Percentiles rank a stretch among this genome's conserved stretches.
Evolutionary conservation across 2,797 vertebrate genomes (phyloP).

Genomic region (Sylvia borin): DNA sequence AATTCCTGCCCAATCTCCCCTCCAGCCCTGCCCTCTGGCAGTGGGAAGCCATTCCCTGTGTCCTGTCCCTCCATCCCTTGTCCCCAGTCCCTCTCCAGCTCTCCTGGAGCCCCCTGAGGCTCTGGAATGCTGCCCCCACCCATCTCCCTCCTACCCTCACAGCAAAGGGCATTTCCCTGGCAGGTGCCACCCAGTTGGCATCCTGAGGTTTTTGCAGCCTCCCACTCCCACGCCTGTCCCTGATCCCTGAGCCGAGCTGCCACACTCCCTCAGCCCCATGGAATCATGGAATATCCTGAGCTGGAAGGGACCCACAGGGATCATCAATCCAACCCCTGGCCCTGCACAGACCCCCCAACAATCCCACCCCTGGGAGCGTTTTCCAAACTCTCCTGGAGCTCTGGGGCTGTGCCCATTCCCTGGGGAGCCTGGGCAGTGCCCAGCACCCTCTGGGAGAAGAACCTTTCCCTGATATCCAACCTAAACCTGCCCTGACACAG

Average conservation of each 20-base stretch:
- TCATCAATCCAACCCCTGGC: accelerated
- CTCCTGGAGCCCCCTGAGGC: background rate
- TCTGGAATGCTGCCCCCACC: background rate
- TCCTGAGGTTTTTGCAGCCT: background rate
- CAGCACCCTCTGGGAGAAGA: background rate
- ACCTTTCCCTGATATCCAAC: accelerated
- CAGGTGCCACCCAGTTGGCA: background rate
- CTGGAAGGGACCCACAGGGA: background rate
- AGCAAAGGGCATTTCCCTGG: background rate
- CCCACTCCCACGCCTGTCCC: background rate
- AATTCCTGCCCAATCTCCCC: background rate
- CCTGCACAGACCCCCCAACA: background rate
- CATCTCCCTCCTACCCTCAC: background rate
- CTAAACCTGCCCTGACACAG: background rate
- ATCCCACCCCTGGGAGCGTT: accelerated
- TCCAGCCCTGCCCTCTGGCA: accelerated
- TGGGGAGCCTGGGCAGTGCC: background rate
- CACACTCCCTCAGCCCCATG: background rate
- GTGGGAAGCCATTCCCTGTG: background rate
- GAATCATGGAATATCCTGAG: background rate
- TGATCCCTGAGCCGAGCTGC: background rate
- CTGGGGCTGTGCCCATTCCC: background rate
- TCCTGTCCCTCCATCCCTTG: background rate
- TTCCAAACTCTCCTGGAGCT: background rate
- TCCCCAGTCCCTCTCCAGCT: background rate